Evolutionary conservation across 1,140 invertebrate genomes (phyloP), one percentile per base, ranked within the genome.

Genomic region (Dysdera silvatica): DNA sequence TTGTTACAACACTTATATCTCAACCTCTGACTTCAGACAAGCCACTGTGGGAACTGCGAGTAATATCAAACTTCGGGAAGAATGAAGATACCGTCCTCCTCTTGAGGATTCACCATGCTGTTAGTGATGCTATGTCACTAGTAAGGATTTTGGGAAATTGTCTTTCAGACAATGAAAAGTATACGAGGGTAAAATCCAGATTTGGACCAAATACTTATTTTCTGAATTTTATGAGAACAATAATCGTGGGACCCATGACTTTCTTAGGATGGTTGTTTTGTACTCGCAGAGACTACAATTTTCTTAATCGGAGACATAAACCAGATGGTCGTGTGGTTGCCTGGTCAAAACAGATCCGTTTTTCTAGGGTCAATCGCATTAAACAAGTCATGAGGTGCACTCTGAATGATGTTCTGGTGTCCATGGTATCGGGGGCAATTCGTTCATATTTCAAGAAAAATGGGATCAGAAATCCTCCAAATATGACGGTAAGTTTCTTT

Each of bases 61-160:
- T 82, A 3, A 63, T 82, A 14, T 69, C 72, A n/a, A 74, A 77
- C 52, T 76, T 74, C 63, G 79, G 78, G 5, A 68, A 72, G 16
- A 70, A 74, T 8, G 68, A 73, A 49, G 80, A 81, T 58, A 79
- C 79, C 0, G 73, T 81, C 2, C 73, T 82, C 4, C 70, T 84
- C 20, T 69, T 83, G 12, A 71, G 82, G 1, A 74, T 81, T 14
- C 82, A 83, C 70, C 80, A 81, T 26, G 77, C 79, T 60, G 64
- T 83, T n/a, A 77, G 80, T 2, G 82, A 83, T 71, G 82, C 81
- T 7, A 77, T 80, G 52, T 77, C 80, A 2, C 69, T 83, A 31
- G 71, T 82, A 3, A 71, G 77, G 41, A 71, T 82, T 18, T 70
- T 83, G 10, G 75, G 76, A 51, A 76, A 80, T 54, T 76, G 74